Percentiles rank a stretch among this genome's conserved stretches.
These are phyloP conservation scores for Tiliacea citrago DNA, from an alignment of 2,888 invertebrate species.

Conservation along the genomic window DNA sequence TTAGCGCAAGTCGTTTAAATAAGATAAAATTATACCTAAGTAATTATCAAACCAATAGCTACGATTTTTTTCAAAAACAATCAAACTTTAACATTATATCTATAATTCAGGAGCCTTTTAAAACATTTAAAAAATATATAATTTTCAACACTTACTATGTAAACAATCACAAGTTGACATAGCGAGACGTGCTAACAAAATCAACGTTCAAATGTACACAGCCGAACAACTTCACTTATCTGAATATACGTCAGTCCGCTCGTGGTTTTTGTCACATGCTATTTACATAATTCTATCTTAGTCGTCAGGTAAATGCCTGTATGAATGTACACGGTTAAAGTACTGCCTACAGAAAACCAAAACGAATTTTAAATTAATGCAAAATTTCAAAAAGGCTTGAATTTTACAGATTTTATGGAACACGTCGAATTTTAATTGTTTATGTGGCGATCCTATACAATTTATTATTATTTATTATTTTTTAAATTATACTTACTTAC, in stretches of 20 bases:
- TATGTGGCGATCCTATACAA: neutral
- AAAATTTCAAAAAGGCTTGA: neutral
- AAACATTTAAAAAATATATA: conserved; percentile 20
- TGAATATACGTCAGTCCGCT: conserved; percentile 64
- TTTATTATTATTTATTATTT: no score
- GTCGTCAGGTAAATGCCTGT: conserved; percentile 36
- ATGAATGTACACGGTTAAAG: conserved; percentile 41
- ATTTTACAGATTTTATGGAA: neutral
- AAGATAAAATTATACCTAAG: no score
- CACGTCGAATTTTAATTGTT: neutral
- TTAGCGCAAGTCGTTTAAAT: no score
- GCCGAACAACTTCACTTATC: conserved; percentile 70
- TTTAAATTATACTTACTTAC: no score
- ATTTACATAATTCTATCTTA: conserved; percentile 66
- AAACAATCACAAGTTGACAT: conserved; percentile 45
- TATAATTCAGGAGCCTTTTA: neutral
- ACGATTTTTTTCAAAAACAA: neutral
- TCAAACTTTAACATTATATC: neutral
- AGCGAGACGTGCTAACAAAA: conserved; percentile 58
- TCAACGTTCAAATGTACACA: conserved; percentile 64
- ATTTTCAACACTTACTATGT: conserved; percentile 57
- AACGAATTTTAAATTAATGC: neutral
- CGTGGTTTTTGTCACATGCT: conserved; percentile 76
- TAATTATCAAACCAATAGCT: neutral
- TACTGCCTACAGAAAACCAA: conserved; percentile 16